Evolutionary conservation across 2,888 invertebrate genomes (phyloP), one percentile per base, ranked within the genome.

Genomic region (Acleris holmiana): DNA sequence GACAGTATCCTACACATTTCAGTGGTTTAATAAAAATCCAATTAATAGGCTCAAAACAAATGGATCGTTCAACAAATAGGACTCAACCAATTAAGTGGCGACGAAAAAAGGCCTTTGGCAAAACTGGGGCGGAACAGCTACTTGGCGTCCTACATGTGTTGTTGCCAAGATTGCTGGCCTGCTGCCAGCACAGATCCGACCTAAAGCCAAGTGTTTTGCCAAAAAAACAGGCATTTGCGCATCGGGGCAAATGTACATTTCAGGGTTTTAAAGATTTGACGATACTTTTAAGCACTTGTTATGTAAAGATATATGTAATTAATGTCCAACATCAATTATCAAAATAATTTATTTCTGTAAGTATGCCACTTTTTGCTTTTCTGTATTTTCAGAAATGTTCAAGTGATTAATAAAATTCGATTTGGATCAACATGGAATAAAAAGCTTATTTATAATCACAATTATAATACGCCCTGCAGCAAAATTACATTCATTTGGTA

Each of bases 121-220:
- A 73, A 74, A 75, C 72, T 65, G 79, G 74, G 83, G 77, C 76
- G 79, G 74, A 71, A 80, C 78, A 76, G 78, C 79, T 82, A 80
- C 77, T 78, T 75, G 77, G 71, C 83, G 84, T 79, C 77, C 84
- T 81, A 85, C 85, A 86, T 84, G 77, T 80, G 83, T 82, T 69
- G 73, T 70, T 83, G 84, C 81, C 83, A 82, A 76, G 71, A 67
- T 63, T 64, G 69, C 83, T 90, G 89, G 89, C 84, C 73, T 66
- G n/a, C 46, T 83, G 89, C 89, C 89, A 89, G 83, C 71, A 44
- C 53, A 72, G 68, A 46, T 69, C 66, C 68, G 71, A 73, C 71
- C 76, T 73, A 75, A 67, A 59, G 29, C 15, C 50, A 41, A 55
- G 44, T 62, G 54, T 50, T 61, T 56, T 67, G 67, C 64, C 67